These are phyloP conservation scores for Onychomys leucogaster DNA, from an alignment of 2,797 vertebrate genomes.

Conservation along the genomic window DNA sequence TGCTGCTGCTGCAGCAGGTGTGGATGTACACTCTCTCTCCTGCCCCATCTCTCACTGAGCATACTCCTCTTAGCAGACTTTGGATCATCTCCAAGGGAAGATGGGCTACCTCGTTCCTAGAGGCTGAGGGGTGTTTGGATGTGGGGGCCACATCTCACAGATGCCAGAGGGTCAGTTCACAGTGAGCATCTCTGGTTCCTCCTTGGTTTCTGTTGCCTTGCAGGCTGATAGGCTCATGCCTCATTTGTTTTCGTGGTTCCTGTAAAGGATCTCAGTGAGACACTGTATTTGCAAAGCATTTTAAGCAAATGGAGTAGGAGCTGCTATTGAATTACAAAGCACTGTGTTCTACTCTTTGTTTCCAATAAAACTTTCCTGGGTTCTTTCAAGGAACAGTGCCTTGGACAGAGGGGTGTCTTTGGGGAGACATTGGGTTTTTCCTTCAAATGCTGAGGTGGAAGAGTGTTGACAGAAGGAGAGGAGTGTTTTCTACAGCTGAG, in stretches of 20 bases:
- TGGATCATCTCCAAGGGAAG: neutral
- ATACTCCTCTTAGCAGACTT: neutral
- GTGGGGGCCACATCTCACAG: neutral
- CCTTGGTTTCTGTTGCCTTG: neutral
- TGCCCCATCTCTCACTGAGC: neutral
- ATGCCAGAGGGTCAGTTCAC: neutral
- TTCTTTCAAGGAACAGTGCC: neutral
- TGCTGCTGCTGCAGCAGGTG: neutral
- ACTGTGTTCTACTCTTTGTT: neutral
- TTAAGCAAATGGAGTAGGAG: neutral
- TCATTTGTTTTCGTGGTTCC: conserved; percentile 41
- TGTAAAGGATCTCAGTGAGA: conserved; percentile 17
- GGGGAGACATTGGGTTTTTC: neutral
- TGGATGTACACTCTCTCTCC: neutral
- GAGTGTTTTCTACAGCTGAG: conserved; percentile 5
- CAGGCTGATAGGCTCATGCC: neutral
- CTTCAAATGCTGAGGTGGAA: neutral
- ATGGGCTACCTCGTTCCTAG: neutral
- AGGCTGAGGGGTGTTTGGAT: neutral
- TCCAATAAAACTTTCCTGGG: neutral
- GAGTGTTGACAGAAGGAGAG: conserved; percentile 24
- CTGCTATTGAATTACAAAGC: conserved; percentile 6
- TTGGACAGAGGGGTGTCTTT: neutral
- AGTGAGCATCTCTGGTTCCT: neutral
- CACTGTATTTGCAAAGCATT: neutral